These are phyloP conservation scores for Polymixis flavicincta DNA, from an alignment of 2,888 invertebrate species.

Conservation along the genomic window DNA sequence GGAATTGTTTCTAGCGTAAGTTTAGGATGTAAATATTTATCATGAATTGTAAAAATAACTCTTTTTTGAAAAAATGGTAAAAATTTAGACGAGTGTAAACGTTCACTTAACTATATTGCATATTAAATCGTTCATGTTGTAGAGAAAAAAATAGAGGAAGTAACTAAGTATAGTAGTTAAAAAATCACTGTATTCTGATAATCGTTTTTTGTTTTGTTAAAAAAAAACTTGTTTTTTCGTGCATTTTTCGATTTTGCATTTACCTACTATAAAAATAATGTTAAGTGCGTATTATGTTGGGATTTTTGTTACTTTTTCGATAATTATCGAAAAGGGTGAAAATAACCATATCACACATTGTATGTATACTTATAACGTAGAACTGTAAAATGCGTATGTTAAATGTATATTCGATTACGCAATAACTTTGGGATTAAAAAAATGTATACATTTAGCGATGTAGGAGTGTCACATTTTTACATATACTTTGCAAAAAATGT, in stretches of 20 bases:
- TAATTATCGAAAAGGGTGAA: slow-evolving; percentile 76
- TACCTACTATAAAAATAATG: slow-evolving; percentile 62
- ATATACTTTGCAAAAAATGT: slow-evolving; percentile 50
- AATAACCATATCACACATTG: slow-evolving; percentile 88
- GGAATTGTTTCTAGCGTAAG: slow-evolving; percentile 72
- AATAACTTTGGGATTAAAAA: slow-evolving; percentile 69
- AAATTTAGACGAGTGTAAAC: slow-evolving; percentile 82
- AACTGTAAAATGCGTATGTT: slow-evolving; percentile 77
- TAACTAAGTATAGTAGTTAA: slow-evolving; percentile 80
- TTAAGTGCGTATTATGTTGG: slow-evolving; percentile 60
- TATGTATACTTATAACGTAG: slow-evolving; percentile 84
- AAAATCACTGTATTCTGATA: slow-evolving; percentile 67
- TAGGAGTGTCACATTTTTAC: slow-evolving; percentile 63
- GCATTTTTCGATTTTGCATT: slow-evolving; percentile 75
- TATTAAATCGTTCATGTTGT: slow-evolving; percentile 89
- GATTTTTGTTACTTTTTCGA: slow-evolving; percentile 64
- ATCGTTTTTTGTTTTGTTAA: slow-evolving; percentile 52
- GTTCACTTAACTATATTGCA: slow-evolving; percentile 84
- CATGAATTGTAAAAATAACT: slow-evolving; percentile 82
- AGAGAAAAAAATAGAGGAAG: slow-evolving; percentile 82
- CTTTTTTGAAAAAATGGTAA: slow-evolving; percentile 74
- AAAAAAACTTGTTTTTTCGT: slow-evolving; percentile 60
- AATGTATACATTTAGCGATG: slow-evolving; percentile 63
- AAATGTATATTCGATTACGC: slow-evolving; percentile 80
- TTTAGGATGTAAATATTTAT: slow-evolving; percentile 87